Percentiles rank a stretch among this genome's conserved stretches.
Evolutionary conservation across 23 tunicate species (phyloP).

Genomic region (Clavelina lepadiformis): DNA sequence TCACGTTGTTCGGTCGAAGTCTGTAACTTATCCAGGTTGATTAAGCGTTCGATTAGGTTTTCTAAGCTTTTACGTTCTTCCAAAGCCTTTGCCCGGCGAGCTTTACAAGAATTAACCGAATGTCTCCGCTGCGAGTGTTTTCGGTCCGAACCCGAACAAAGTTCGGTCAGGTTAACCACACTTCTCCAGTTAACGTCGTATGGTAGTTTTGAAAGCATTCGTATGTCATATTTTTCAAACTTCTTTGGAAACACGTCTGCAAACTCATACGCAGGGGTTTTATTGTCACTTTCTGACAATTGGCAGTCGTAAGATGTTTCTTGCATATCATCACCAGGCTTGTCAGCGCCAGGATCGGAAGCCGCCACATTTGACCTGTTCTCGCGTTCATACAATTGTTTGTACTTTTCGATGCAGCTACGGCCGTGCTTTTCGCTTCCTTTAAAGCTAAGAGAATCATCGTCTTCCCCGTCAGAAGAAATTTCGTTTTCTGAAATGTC

Average conservation of each 20-base stretch:
- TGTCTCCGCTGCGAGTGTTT: background rate
- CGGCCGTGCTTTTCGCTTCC: background rate
- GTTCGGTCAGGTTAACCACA: slow-evolving; percentile 5
- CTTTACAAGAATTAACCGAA: background rate
- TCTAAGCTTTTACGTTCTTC: slow-evolving; percentile 15
- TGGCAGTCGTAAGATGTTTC: background rate
- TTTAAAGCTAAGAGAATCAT: background rate
- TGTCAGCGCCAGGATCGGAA: background rate
- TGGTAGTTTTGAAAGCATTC: slow-evolving; percentile 31
- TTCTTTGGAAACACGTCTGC: slow-evolving; percentile 25
- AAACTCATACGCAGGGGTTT: slow-evolving; percentile 14
- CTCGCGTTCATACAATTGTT: slow-evolving; percentile 39
- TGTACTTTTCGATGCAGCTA: slow-evolving; percentile 11
- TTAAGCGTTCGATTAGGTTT: slow-evolving; percentile 24
- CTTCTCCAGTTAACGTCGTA: slow-evolving; percentile 34
- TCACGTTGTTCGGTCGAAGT: slow-evolving; percentile 12
- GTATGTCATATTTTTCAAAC: slow-evolving; percentile 23
- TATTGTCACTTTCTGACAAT: background rate
- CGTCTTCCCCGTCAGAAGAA: slow-evolving; percentile 21
- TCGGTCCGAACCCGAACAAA: too few relatives aligned
- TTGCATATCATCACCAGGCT: too few relatives aligned
- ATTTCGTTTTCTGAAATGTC: slow-evolving; percentile 47
- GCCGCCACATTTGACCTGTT: background rate
- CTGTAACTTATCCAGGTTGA: slow-evolving; percentile 29
- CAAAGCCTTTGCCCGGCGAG: background rate